Conservation (phyloP, 2,113 vertebrate species). For the Macaca mulatta region DNA sequence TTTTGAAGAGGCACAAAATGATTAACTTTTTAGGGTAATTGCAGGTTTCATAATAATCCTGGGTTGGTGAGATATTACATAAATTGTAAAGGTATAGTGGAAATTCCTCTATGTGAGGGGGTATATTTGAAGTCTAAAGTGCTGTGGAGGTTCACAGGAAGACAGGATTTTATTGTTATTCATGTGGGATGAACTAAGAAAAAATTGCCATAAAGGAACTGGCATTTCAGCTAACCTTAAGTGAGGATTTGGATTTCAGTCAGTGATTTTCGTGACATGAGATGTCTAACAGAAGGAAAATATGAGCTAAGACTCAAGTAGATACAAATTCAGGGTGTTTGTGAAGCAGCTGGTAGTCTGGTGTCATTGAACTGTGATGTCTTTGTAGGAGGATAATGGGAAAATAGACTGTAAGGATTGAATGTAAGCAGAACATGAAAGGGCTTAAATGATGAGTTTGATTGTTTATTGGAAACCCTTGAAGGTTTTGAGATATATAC, state of each 20-base stretch:
- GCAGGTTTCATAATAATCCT: not conserved
- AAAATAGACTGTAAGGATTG: not conserved
- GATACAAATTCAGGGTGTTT: not conserved
- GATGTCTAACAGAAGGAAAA: not conserved
- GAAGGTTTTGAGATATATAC: not conserved
- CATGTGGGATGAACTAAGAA: not conserved
- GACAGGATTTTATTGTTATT: not conserved
- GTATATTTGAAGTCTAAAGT: not conserved
- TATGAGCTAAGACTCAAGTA: not conserved
- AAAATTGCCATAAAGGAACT: not conserved
- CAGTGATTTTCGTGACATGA: not conserved
- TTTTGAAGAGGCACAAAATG: conserved; percentile 22
- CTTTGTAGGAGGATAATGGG: not conserved
- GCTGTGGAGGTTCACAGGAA: not conserved
- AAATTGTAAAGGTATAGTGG: not conserved
- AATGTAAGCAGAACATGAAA: not conserved
- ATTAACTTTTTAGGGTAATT: not conserved
- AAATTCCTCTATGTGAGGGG: not conserved
- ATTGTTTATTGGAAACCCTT: not conserved
- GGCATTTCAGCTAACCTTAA: conserved; percentile 13
- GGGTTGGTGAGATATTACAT: not conserved
- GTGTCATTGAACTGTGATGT: not conserved
- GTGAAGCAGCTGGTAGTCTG: not conserved
- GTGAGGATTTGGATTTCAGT: not conserved
- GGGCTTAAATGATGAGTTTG: not conserved